phyloP scores from a whole-genome alignment of 2,888 invertebrate species.

The Ditula angustiorana region DNA sequence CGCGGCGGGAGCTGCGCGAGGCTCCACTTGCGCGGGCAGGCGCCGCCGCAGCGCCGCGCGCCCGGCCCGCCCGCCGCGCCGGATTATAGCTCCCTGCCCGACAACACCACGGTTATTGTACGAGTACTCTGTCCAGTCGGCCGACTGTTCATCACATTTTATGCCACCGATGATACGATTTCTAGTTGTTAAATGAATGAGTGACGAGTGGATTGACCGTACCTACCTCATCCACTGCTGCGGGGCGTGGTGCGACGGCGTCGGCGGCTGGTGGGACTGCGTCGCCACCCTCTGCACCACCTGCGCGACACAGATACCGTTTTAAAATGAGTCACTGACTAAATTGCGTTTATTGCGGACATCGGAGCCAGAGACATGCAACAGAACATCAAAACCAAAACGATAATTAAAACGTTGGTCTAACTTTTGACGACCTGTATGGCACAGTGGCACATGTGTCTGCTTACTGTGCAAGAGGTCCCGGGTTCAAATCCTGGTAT shows the following conservation, averaged over 20 bases:
- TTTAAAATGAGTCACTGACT: too few relatives aligned
- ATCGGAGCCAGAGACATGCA: too few relatives aligned
- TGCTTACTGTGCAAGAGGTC: too few relatives aligned
- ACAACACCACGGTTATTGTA: background rate
- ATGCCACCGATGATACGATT: background rate
- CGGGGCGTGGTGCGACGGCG: slow-evolving; percentile 55
- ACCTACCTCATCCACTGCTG: slow-evolving; percentile 83
- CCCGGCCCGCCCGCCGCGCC: background rate
- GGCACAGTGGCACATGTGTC: too few relatives aligned
- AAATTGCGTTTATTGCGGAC: too few relatives aligned
- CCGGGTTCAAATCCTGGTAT: too few relatives aligned
- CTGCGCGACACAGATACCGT: slow-evolving; percentile 51
- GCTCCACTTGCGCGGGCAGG: slow-evolving; percentile 21
- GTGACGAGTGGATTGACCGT: slow-evolving; percentile 44
- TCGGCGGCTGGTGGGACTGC: slow-evolving; percentile 68
- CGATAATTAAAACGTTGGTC: too few relatives aligned
- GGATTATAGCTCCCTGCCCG: slow-evolving; percentile 34
- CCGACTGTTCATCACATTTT: too few relatives aligned
- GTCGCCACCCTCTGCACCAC: slow-evolving; percentile 82
- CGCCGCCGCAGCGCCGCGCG: background rate
- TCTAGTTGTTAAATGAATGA: too few relatives aligned
- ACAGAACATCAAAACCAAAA: too few relatives aligned
- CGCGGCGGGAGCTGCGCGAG: slow-evolving; percentile 4
- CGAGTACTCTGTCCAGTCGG: too few relatives aligned
- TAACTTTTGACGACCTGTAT: too few relatives aligned